Percentiles rank a stretch among this genome's conserved stretches.
Evolutionary conservation across 1,140 invertebrate genomes (phyloP).

Genomic region (Conus betulinus): DNA sequence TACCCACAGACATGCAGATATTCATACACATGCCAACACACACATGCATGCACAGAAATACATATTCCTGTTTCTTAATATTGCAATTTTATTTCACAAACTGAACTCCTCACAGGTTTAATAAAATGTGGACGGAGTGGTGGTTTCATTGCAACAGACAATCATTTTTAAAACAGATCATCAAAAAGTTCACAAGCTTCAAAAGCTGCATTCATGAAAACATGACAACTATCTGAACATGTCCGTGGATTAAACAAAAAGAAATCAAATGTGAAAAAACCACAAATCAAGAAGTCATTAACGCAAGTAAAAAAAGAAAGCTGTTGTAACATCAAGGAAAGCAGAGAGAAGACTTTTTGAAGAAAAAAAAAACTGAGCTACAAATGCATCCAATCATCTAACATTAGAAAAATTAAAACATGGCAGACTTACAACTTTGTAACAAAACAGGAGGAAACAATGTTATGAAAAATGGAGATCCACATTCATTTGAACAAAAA

Average conservation of each 20-base stretch:
- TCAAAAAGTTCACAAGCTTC: not conserved
- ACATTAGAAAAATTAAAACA: not conserved
- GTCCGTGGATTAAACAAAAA: not conserved
- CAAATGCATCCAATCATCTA: not conserved
- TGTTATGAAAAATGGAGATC: too few species aligned
- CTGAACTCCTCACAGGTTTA: not conserved
- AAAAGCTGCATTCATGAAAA: not conserved
- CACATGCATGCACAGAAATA: not conserved
- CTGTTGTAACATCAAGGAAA: not conserved
- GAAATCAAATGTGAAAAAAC: too few species aligned
- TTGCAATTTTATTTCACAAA: not conserved
- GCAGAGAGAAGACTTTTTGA: not conserved
- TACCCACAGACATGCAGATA: constrained; percentile 35
- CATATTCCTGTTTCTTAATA: not conserved
- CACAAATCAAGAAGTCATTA: too few species aligned
- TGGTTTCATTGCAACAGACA: not conserved
- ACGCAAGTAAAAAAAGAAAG: not conserved
- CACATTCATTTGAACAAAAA: too few species aligned
- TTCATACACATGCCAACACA: constrained; percentile 27
- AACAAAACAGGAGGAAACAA: too few species aligned
- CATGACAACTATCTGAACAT: not conserved
- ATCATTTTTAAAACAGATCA: not conserved
- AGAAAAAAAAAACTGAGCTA: not conserved
- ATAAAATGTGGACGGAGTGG: not conserved
- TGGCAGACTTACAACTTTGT: too few species aligned